Conservation (phyloP, 2,797 vertebrate species). For the Chelidonichthys spinosus region DNA sequence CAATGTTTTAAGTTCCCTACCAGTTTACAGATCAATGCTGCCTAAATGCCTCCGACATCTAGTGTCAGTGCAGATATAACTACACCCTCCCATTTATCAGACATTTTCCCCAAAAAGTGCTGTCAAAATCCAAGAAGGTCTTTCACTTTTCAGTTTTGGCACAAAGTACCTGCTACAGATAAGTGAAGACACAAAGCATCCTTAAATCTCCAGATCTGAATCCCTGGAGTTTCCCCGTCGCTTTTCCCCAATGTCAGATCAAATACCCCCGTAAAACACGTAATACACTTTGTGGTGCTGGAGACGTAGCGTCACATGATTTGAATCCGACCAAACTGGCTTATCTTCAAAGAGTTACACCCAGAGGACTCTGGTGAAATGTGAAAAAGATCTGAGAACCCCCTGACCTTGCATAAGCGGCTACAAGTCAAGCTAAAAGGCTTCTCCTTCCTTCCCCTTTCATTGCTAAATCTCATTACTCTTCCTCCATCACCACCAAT, state of each 20-base stretch:
- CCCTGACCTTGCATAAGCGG: constrained; percentile 36
- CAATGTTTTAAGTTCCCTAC: neutral
- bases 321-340: constrained; percentile 43
- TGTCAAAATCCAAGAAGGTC: constrained; percentile 3
- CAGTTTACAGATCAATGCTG: neutral
- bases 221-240: constrained; percentile 3
- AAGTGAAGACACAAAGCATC: constrained; percentile 14
- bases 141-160: constrained; percentile 9
- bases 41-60: neutral
- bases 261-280: constrained; percentile 15
- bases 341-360: constrained; percentile 58
- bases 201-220: constrained; percentile 5
- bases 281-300: constrained; percentile 13
- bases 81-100: neutral
- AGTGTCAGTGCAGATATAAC: constrained; percentile 4
- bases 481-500: constrained; percentile 39
- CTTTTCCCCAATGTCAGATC: constrained; percentile 27
- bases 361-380: constrained; percentile 41
- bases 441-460: constrained; percentile 23
- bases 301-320: constrained; percentile 46
- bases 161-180: constrained; percentile 21
- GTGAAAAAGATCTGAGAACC: constrained; percentile 15
- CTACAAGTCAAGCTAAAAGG: constrained; percentile 42
- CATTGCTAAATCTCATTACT: constrained; percentile 45
- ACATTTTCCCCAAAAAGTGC: constrained; percentile 3